These are phyloP conservation scores for Ceriagrion tenellum DNA, from an alignment of 2,888 invertebrate species.

Conservation along the genomic window DNA sequence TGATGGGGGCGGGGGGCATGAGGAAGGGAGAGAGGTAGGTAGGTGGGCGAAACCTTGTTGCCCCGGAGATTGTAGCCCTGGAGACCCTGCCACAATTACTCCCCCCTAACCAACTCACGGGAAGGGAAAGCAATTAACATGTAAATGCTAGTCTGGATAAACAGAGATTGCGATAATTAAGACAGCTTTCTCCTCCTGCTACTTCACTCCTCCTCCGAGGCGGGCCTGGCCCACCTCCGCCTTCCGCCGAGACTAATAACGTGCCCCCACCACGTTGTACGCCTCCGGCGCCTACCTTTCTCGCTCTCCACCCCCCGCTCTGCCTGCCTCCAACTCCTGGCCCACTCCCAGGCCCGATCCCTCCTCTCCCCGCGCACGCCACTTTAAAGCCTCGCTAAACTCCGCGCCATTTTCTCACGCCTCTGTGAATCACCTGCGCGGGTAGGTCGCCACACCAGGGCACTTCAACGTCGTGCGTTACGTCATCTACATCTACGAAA, in stretches of 20 bases:
- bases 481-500: too few relatives aligned
- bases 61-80: conserved; percentile 53
- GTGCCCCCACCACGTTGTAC: not conserved
- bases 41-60: conserved; percentile 57
- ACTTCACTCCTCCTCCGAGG: not conserved
- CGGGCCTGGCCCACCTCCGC: not conserved
- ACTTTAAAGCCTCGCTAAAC: conserved; percentile 13
- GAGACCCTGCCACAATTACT: conserved; percentile 37
- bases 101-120: conserved; percentile 42
- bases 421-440: not conserved
- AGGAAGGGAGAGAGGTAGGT: not conserved
- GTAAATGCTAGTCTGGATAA: conserved; percentile 67
- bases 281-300: not conserved
- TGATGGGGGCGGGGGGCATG: not conserved
- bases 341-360: not conserved
- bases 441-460: not conserved
- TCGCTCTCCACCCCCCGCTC: not conserved
- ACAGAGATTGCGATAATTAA: conserved; percentile 67
- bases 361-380: not conserved
- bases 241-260: conserved; percentile 50
- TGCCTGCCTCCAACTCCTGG: not conserved
- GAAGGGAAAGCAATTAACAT: conserved; percentile 68
- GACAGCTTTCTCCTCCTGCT: conserved; percentile 58
- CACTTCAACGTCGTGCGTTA: not conserved
- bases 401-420: not conserved